A percentile compares a stretch with the other conserved stretches of the same genome.
These are phyloP conservation scores for Palloptera scutellata DNA, from an alignment of 2,888 invertebrate genomes.

Conservation along the genomic window DNA sequence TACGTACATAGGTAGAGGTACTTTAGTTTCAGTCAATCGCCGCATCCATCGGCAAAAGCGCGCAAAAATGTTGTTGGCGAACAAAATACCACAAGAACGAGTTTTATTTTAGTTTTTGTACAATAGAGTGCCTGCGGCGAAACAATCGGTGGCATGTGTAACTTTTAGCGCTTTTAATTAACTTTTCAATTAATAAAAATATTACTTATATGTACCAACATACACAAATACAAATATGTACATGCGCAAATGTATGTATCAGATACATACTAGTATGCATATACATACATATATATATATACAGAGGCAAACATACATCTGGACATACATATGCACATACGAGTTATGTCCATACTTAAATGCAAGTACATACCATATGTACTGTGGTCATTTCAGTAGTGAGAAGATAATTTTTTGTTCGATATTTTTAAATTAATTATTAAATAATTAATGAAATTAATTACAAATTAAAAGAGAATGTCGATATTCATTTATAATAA, in stretches of 20 bases:
- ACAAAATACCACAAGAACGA: not conserved
- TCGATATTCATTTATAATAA: too few relatives aligned
- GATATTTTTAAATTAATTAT: too few relatives aligned
- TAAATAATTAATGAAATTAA: too few relatives aligned
- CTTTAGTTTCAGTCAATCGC: conserved; percentile 1
- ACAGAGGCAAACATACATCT: not conserved
- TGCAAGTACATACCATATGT: conserved; percentile 25
- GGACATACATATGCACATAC: too few relatives aligned
- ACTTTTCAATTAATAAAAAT: conserved; percentile 61
- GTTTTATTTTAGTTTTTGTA: conserved; percentile 23
- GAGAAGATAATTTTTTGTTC: too few relatives aligned
- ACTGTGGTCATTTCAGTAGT: too few relatives aligned
- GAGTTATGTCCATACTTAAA: conserved; percentile 23
- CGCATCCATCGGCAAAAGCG: not conserved
- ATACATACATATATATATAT: not conserved
- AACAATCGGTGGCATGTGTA: conserved; percentile 60
- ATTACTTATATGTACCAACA: conserved; percentile 23
- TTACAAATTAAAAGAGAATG: too few relatives aligned
- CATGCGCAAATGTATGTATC: conserved; percentile 10
- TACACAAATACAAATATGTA: conserved; percentile 27
- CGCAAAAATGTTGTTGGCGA: conserved; percentile 8
- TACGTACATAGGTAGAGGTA: not conserved
- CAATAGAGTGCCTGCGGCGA: conserved; percentile 53
- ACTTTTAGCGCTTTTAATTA: conserved; percentile 61
- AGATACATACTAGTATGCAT: not conserved